These are phyloP conservation scores for Halictus rubicundus DNA, from an alignment of 1,140 invertebrate genomes.

Conservation along the genomic window DNA sequence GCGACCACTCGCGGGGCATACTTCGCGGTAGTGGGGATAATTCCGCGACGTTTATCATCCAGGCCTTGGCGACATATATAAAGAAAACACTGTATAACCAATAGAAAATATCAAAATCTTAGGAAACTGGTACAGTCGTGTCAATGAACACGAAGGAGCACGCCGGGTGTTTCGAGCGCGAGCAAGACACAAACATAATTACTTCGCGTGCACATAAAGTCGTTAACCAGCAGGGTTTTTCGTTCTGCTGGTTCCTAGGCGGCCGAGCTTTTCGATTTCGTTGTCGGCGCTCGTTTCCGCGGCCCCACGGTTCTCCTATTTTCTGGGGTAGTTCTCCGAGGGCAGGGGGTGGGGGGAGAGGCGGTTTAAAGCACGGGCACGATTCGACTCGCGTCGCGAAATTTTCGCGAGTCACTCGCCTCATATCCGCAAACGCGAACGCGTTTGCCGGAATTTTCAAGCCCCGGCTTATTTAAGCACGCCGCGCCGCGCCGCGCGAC, in stretches of 20 bases:
- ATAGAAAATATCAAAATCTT: no score
- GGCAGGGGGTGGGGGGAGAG: no score
- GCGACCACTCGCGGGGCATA: no score
- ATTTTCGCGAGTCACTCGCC: constrained; percentile 5
- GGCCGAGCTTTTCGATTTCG: not conserved
- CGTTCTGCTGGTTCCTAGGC: not conserved
- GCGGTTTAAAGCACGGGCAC: not conserved
- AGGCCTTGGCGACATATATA: no score
- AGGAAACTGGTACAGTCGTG: no score
- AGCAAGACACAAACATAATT: no score
- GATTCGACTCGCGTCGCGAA: constrained; percentile 22
- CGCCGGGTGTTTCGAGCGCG: no score
- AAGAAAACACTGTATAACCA: no score
- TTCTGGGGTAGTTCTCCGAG: not conserved
- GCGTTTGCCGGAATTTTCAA: constrained; percentile 3
- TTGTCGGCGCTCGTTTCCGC: not conserved
- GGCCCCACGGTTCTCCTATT: not conserved
- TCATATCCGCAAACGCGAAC: not conserved
- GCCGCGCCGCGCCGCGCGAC: not conserved
- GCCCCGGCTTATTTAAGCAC: not conserved
- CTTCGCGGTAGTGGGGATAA: no score
- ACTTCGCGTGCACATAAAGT: not conserved
- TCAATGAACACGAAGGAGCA: no score
- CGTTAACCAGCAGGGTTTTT: not conserved
- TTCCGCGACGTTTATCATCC: no score